Conservation (phyloP, 2,888 invertebrate species). For the Latrodectus hesperus region DNA sequence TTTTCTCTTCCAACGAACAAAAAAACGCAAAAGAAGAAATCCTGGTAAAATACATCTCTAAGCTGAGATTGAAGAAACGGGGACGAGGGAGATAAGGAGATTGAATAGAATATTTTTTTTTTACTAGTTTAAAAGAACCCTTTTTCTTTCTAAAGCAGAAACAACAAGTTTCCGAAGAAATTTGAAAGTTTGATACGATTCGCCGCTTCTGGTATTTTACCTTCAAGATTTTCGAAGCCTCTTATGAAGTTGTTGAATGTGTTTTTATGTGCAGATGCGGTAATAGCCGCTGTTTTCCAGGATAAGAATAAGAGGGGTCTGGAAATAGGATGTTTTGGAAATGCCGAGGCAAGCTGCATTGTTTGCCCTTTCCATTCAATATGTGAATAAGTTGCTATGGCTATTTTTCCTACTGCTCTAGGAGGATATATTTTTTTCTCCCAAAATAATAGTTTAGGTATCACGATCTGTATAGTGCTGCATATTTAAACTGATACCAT, state of each 20-base stretch:
- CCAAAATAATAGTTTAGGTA: too few species aligned
- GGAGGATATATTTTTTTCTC: too few species aligned
- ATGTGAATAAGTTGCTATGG: too few species aligned
- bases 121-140: not conserved
- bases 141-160: not conserved
- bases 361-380: too few species aligned
- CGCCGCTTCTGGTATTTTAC: not conserved
- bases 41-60: not conserved
- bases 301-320: too few species aligned
- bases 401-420: too few species aligned
- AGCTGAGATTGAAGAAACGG: not conserved
- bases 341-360: too few species aligned
- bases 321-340: too few species aligned
- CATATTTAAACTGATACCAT: too few species aligned
- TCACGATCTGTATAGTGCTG: too few species aligned
- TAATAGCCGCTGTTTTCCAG: too few species aligned
- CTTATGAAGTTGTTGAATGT: slow-evolving; percentile 1
- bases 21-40: not conserved
- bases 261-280: not conserved
- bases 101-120: slow-evolving; percentile 23
- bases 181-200: slow-evolving; percentile 67
- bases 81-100: not conserved
- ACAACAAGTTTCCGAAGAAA: slow-evolving; percentile 66
- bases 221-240: not conserved
- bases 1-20: not conserved